These are phyloP conservation scores for Myoxocephalus aenaeus DNA, from an alignment of 2,797 vertebrate species.

Conservation along the genomic window DNA sequence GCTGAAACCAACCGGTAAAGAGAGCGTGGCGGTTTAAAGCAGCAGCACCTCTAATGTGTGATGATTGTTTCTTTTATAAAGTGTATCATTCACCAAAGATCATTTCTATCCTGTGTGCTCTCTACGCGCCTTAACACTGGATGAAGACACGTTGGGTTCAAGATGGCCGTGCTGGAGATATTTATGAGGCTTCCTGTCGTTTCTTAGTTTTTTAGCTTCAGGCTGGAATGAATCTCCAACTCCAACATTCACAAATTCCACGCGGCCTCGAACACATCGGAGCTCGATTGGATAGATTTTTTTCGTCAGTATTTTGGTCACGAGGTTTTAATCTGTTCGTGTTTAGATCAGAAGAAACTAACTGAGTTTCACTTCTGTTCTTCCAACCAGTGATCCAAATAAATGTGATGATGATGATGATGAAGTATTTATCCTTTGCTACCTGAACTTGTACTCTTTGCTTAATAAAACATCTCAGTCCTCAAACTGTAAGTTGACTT, in stretches of 20 bases:
- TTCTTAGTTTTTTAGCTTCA: constrained; percentile 26
- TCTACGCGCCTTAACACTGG: constrained; percentile 84
- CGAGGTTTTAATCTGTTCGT: no score
- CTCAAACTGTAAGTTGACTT: not conserved
- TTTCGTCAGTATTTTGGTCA: not conserved
- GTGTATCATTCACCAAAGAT: constrained; percentile 66
- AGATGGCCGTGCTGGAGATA: constrained; percentile 3
- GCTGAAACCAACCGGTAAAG: no score
- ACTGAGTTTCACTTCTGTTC: not conserved
- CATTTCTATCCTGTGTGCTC: constrained; percentile 61
- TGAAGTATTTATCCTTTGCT: constrained; percentile 54
- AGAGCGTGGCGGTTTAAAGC: constrained; percentile 17
- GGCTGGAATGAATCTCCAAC: not conserved
- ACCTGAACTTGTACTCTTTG: constrained; percentile 13
- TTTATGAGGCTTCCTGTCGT: constrained; percentile 47
- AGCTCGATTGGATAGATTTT: not conserved
- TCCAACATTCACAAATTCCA: not conserved
- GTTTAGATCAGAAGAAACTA: not conserved
- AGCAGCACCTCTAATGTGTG: constrained; percentile 52
- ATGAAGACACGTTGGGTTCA: constrained; percentile 49
- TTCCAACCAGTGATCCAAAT: constrained; percentile 59
- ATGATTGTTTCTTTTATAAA: constrained; percentile 30
- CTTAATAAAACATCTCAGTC: constrained; percentile 28
- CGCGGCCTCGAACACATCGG: not conserved
- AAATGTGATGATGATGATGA: constrained; percentile 43